Conservation (phyloP, 2,888 invertebrate genomes). For the Deilephila elpenor region DNA sequence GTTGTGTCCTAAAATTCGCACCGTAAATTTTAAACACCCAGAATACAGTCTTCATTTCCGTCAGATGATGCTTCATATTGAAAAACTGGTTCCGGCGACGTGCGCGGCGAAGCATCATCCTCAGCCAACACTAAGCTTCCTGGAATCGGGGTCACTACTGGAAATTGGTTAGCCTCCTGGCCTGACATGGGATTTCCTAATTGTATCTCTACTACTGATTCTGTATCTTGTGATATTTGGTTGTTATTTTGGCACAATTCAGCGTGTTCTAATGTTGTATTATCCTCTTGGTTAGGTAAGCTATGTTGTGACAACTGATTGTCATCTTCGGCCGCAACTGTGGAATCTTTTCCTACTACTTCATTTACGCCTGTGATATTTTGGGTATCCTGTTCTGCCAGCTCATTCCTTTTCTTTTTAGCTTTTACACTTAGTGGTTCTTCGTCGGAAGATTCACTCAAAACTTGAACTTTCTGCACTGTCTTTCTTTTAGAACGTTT, state of each 20-base stretch:
- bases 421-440: constrained; percentile 68
- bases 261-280: too few relatives aligned
- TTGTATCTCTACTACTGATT: too few relatives aligned
- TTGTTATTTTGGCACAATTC: too few relatives aligned
- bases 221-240: too few relatives aligned
- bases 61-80: background rate
- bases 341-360: background rate
- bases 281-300: too few relatives aligned
- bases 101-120: background rate
- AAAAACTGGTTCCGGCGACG: constrained; percentile 7
- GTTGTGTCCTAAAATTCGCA: background rate
- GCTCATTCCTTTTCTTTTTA: constrained; percentile 48
- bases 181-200: too few relatives aligned
- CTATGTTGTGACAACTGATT: background rate
- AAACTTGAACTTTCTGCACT: constrained; percentile 31
- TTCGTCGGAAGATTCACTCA: constrained; percentile 63
- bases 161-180: background rate
- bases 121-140: background rate
- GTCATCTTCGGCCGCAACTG: background rate
- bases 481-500: background rate
- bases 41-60: constrained; percentile 52
- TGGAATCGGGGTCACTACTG: background rate
- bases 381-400: constrained; percentile 20
- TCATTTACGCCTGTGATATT: constrained; percentile 13
- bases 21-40: constrained; percentile 49